Evolutionary conservation across 1,140 invertebrate species (phyloP), one percentile per base, ranked within the genome.

Genomic region (Aphelinus certus): DNA sequence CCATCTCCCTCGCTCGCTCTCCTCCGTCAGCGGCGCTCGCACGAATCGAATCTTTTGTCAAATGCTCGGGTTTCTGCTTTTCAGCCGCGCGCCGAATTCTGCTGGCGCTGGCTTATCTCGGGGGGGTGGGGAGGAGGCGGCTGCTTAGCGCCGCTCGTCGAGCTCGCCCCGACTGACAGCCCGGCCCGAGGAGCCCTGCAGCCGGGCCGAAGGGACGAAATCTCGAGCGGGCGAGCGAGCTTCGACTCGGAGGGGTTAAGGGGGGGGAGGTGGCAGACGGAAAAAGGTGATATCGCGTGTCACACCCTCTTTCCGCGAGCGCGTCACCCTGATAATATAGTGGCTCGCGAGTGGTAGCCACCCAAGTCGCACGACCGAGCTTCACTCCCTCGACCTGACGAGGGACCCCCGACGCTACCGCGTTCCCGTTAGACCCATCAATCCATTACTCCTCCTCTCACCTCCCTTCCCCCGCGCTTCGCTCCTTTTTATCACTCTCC

Each of bases 261-360:
- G 26, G 26, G 26, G 26, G 26, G 57, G 58, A 58, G 2, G 58
- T 26, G 10, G 55, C 6, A 48, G 61, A 48, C 9, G 62, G 60
- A 62, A 9, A 47, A 63, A 71, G 66, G 71, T 68, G 73, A 75
- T 75, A 73, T 78, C 77, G 62, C 70, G 66, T 76, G 73, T 76
- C 73, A 78, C 77, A 73, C 73, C 66, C 58, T 55, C 48, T 66
- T 66, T 68, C 63, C 61, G 72, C 53, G 26, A 26, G 26, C 64
- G 63, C 73, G 63, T 74, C 58, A 61, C 63, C 65, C 73, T 75
- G 72, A 76, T 26, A 26, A 26, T 78, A 76, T 76, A 73, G 68
- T 66, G 66, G 63, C 46, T 68, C 66, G 61, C 26, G 26, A 26
- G 26, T 26, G 26, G 26, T 26, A 26, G 26, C 26, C 26, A 51